These are phyloP conservation scores for Carabus problematicus DNA, from an alignment of 2,888 invertebrate species.

Conservation along the genomic window DNA sequence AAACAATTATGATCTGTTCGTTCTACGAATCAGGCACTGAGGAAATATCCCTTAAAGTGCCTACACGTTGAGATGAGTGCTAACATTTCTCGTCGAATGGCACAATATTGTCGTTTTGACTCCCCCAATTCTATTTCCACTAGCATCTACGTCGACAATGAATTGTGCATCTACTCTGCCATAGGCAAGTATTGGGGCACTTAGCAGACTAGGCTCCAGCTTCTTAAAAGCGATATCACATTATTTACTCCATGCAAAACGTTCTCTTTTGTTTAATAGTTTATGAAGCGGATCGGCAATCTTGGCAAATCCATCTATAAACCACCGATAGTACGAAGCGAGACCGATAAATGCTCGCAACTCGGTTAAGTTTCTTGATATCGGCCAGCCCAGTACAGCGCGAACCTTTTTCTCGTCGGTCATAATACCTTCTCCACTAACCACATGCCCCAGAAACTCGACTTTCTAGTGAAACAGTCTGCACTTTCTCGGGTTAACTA, in stretches of 20 bases:
- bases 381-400: conserved; percentile 6
- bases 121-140: no score
- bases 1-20: no score
- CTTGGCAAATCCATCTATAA: no score
- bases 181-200: conserved; percentile 14
- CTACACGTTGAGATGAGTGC: no score
- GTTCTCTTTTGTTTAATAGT: conserved; percentile 9
- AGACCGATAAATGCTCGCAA: conserved; percentile 1
- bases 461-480: neutral
- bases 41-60: no score
- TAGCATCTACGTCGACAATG: no score
- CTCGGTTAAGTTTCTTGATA: neutral
- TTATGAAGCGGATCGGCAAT: no score
- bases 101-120: no score
- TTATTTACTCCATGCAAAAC: neutral
- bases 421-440: conserved; percentile 1
- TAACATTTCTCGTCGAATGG: no score
- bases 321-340: conserved; percentile 6
- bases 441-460: no score
- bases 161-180: conserved; percentile 1
- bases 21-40: no score
- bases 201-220: neutral
- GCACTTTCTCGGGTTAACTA: conserved; percentile 2
- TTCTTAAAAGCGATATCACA: neutral
- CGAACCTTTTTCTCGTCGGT: conserved; percentile 7